Evolutionary conservation across 2,113 vertebrate genomes (phyloP).

Genomic region (Aegotheles bennettii): DNA sequence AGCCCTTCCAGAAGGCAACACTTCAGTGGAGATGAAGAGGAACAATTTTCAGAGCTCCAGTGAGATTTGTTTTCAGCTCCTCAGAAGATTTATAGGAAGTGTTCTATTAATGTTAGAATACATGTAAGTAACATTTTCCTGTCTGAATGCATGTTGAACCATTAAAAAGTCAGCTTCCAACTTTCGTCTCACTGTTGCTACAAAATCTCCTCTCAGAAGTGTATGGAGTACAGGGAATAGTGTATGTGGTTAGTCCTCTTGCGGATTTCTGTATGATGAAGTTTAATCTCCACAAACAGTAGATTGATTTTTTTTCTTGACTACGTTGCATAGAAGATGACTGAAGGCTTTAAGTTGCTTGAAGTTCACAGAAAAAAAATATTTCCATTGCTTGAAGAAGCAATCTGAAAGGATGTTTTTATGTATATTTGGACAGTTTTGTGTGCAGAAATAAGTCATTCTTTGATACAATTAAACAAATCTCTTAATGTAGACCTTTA

Average conservation of each 20-base stretch:
- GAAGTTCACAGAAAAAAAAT: not conserved
- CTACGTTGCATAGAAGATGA: not conserved
- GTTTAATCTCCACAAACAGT: not conserved
- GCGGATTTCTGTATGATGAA: not conserved
- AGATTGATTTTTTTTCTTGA: not conserved
- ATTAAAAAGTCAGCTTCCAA: not conserved
- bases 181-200: not conserved
- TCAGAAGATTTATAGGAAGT: not conserved
- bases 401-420: not conserved
- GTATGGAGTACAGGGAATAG: not conserved
- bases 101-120: not conserved
- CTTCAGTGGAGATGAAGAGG: slow-evolving; percentile 22
- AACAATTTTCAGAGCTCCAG: not conserved
- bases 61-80: not conserved
- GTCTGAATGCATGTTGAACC: not conserved
- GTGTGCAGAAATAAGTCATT: not conserved
- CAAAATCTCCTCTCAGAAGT: not conserved
- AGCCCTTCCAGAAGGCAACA: slow-evolving; percentile 24
- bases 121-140: not conserved
- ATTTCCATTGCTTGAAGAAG: not conserved
- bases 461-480: not conserved
- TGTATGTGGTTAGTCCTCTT: not conserved
- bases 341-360: not conserved
- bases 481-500: not conserved
- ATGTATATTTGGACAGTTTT: not conserved